Conservation (phyloP, 2,888 invertebrate species). For the Sturmia bella region DNA sequence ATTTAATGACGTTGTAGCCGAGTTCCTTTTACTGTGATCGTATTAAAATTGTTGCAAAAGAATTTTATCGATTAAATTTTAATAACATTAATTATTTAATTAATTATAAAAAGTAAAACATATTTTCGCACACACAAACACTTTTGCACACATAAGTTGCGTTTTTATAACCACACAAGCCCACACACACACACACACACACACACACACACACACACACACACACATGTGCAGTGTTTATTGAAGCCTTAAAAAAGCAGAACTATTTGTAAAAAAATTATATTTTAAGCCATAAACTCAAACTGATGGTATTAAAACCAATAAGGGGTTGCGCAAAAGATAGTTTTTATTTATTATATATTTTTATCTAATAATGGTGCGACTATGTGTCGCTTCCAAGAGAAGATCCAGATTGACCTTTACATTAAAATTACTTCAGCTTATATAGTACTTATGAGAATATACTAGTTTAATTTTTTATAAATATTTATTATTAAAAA, state of each 20-base stretch:
- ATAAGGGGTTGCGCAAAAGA: too few species aligned
- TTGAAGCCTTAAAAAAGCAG: neutral
- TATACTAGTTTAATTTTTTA: too few species aligned
- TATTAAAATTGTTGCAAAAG: slow-evolving; percentile 38
- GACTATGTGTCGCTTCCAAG: too few species aligned
- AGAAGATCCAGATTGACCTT: too few species aligned
- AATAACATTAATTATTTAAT: slow-evolving; percentile 41
- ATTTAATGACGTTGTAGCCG: slow-evolving; percentile 4
- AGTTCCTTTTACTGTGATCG: neutral
- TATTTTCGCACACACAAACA: neutral
- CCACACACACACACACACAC: neutral
- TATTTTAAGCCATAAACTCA: slow-evolving; percentile 6
- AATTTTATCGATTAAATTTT: slow-evolving; percentile 45
- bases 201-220: neutral
- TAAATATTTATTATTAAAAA: too few species aligned
- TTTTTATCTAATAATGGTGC: too few species aligned
- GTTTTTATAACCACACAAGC: too few species aligned
- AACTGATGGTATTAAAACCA: neutral
- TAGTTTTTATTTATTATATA: too few species aligned
- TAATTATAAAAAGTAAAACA: slow-evolving; percentile 15
- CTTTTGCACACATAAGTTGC: neutral
- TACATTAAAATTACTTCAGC: too few species aligned
- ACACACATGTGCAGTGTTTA: neutral
- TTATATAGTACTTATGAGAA: too few species aligned
- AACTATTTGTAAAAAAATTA: slow-evolving; percentile 13